Evolutionary conservation across 2,113 vertebrate species (phyloP).

Genomic region (Rissa tridactyla): DNA sequence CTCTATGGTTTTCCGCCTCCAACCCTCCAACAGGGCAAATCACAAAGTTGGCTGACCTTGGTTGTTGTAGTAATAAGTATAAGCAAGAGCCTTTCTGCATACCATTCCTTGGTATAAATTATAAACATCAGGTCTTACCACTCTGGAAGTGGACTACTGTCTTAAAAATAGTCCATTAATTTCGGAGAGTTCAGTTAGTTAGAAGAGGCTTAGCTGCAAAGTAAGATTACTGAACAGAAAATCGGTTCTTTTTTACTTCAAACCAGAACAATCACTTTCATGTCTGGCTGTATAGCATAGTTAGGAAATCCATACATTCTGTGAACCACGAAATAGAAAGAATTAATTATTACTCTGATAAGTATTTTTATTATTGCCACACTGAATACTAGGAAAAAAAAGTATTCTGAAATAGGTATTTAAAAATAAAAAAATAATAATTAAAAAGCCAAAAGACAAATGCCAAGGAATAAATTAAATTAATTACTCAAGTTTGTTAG

Average conservation of each 20-base stretch:
- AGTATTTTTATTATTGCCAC: neutral
- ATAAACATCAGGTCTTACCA: neutral
- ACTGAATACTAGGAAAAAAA: neutral
- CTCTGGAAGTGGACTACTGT: neutral
- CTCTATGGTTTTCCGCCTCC: neutral
- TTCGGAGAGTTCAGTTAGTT: no score
- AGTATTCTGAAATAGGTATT: neutral
- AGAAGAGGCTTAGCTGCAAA: neutral
- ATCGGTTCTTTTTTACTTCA: neutral
- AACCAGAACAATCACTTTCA: neutral
- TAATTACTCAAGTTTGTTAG: neutral
- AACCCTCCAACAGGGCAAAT: neutral
- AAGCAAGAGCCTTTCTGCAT: neutral
- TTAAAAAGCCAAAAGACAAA: neutral
- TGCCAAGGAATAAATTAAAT: neutral
- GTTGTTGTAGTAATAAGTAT: neutral
- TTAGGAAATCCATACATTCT: neutral
- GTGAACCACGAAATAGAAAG: neutral
- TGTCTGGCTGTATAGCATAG: neutral
- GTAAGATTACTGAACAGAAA: neutral
- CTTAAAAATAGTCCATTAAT: neutral
- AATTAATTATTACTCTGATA: neutral
- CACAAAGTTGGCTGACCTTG: neutral
- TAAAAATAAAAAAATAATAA: neutral
- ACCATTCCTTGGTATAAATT: neutral